These are phyloP conservation scores for Philypnodon macrostomus DNA, from an alignment of 2,797 vertebrate genomes.

Conservation along the genomic window DNA sequence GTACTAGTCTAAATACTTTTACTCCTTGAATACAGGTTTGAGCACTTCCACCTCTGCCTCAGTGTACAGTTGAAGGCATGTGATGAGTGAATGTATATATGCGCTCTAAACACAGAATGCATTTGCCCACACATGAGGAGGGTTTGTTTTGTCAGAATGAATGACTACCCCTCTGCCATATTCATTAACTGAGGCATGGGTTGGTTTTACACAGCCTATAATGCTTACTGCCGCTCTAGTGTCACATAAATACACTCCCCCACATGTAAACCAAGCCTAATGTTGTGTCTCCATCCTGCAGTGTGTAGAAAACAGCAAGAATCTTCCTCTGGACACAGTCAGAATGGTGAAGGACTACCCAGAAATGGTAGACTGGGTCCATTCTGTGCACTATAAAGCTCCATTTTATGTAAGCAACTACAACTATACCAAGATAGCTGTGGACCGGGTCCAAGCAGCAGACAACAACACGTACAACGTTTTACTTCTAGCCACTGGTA, in stretches of 20 bases:
- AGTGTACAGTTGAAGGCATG: too few species aligned
- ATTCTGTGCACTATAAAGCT: conserved; percentile 48
- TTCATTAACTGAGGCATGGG: neutral
- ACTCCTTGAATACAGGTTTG: too few species aligned
- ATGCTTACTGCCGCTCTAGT: neutral
- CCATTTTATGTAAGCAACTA: conserved; percentile 73
- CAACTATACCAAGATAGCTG: conserved; percentile 76
- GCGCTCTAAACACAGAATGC: too few species aligned
- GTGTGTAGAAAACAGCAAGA: conserved; percentile 71
- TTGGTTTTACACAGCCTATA: too few species aligned
- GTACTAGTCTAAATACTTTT: too few species aligned
- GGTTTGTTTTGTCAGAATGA: neutral
- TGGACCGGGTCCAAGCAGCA: conserved; percentile 66
- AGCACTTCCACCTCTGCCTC: too few species aligned
- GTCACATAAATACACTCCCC: neutral
- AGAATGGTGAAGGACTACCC: conserved; percentile 66
- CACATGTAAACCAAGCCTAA: neutral
- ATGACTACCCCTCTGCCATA: neutral
- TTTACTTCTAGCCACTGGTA: conserved; percentile 78
- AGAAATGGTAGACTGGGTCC: conserved; percentile 76
- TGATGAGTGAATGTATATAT: too few species aligned
- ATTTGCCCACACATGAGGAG: neutral
- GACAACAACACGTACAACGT: conserved; percentile 58
- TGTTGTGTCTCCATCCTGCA: conserved; percentile 38
- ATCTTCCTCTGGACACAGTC: conserved; percentile 53